Evolutionary conservation across 2,888 invertebrate genomes (phyloP).

Genomic region (Ceraclea dissimilis): DNA sequence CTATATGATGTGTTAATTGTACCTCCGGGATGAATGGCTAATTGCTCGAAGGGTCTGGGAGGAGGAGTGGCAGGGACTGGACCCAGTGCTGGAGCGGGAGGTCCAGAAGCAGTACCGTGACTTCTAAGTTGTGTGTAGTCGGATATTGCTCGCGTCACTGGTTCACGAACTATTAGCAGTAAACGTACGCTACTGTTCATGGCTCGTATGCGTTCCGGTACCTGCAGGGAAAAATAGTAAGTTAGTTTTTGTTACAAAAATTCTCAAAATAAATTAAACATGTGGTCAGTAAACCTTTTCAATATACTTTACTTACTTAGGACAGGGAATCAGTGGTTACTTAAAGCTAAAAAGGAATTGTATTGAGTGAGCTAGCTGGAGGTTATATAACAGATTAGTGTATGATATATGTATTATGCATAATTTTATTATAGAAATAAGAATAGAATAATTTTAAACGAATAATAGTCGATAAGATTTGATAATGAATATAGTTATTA

Average conservation of each 20-base stretch:
- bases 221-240: conserved; percentile 45
- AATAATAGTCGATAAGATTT: too few species aligned
- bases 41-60: conserved; percentile 67
- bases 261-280: background rate
- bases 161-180: conserved; percentile 90
- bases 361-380: too few species aligned
- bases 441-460: too few species aligned
- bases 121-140: conserved; percentile 92
- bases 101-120: conserved; percentile 69
- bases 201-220: conserved; percentile 85
- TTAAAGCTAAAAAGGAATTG: too few species aligned
- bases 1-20: conserved; percentile 76
- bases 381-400: too few species aligned
- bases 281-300: too few species aligned
- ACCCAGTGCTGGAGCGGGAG: conserved; percentile 43
- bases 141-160: conserved; percentile 90
- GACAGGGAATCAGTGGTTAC: background rate
- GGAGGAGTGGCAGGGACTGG: conserved; percentile 35
- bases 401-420: too few species aligned
- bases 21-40: conserved; percentile 73
- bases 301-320: background rate
- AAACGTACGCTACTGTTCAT: conserved; percentile 92
- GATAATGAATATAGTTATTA: too few species aligned
- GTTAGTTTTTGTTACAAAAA: too few species aligned
- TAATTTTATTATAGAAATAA: too few species aligned